phyloP scores from a whole-genome alignment of 2,888 invertebrate species.

The Serripes groenlandicus region DNA sequence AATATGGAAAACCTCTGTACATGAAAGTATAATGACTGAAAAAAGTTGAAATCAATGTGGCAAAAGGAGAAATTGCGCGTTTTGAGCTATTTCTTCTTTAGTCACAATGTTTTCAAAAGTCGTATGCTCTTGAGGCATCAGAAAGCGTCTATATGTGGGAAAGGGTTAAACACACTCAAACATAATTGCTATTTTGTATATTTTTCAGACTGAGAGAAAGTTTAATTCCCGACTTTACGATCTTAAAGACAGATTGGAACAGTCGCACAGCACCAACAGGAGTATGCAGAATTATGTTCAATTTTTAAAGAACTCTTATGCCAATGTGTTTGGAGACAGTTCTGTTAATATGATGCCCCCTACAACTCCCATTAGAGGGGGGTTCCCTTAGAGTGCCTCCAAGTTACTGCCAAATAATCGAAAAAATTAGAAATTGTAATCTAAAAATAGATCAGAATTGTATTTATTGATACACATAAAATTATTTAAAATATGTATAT shows the following conservation, averaged over 20 bases:
- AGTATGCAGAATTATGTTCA: constrained; percentile 87
- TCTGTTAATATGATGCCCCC: constrained; percentile 68
- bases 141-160: background rate
- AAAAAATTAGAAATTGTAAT: no score
- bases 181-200: background rate
- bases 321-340: constrained; percentile 85
- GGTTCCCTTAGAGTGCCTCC: constrained; percentile 52
- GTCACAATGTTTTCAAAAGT: background rate
- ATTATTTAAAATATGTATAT: background rate
- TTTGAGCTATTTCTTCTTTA: background rate
- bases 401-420: constrained; percentile 20
- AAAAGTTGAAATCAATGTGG: no score
- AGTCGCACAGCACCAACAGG: constrained; percentile 85
- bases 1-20: no score
- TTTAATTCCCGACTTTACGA: constrained; percentile 85
- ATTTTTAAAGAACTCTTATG: constrained; percentile 86
- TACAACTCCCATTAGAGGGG: constrained; percentile 63
- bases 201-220: constrained; percentile 84
- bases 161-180: background rate
- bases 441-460: constrained; percentile 19
- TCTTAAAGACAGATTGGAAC: constrained; percentile 85
- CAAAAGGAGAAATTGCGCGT: no score
- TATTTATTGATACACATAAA: background rate
- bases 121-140: no score
- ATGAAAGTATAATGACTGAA: no score